phyloP scores from a whole-genome alignment of 2,888 invertebrate genomes.

The Pristionchus japonicus region DNA sequence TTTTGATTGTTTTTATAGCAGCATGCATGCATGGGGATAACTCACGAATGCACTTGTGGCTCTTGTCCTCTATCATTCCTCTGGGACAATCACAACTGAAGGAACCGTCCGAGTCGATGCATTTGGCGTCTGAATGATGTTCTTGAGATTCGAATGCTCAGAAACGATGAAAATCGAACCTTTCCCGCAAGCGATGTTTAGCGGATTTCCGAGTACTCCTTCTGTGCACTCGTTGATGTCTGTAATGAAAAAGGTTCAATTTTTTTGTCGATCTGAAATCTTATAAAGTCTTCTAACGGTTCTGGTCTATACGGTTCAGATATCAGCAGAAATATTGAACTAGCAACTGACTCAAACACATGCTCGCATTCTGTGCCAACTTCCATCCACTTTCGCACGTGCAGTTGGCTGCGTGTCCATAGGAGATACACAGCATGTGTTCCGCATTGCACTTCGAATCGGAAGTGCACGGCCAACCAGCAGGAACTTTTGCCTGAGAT shows the following conservation, averaged over 20 bases:
- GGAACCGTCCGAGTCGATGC: slow-evolving; percentile 94
- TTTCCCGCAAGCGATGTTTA: slow-evolving; percentile 13
- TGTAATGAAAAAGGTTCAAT: slow-evolving; percentile 77
- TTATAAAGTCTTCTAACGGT: not conserved
- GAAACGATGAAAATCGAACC: not conserved
- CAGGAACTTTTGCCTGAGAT: slow-evolving; percentile 37
- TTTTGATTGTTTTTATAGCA: not conserved
- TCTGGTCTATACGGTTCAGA: too few relatives aligned
- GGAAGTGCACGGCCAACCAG: slow-evolving; percentile 41
- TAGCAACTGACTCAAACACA: slow-evolving; percentile 3
- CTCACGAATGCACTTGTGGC: slow-evolving; percentile 48
- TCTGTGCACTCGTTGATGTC: slow-evolving; percentile 75
- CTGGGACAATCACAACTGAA: slow-evolving; percentile 92
- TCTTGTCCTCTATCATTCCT: slow-evolving; percentile 9
- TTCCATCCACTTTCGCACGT: slow-evolving; percentile 37
- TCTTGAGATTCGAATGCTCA: slow-evolving; percentile 78
- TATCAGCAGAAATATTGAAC: too few relatives aligned
- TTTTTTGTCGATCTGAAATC: not conserved
- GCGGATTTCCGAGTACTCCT: slow-evolving; percentile 37
- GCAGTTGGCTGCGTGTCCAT: not conserved
- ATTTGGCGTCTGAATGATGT: slow-evolving; percentile 95
- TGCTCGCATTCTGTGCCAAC: not conserved
- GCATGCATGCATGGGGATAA: not conserved
- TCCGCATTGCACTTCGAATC: slow-evolving; percentile 45
- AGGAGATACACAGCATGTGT: slow-evolving; percentile 45